These are phyloP conservation scores for Phodopus roborovskii DNA, from an alignment of 2,113 vertebrate genomes.

Conservation along the genomic window DNA sequence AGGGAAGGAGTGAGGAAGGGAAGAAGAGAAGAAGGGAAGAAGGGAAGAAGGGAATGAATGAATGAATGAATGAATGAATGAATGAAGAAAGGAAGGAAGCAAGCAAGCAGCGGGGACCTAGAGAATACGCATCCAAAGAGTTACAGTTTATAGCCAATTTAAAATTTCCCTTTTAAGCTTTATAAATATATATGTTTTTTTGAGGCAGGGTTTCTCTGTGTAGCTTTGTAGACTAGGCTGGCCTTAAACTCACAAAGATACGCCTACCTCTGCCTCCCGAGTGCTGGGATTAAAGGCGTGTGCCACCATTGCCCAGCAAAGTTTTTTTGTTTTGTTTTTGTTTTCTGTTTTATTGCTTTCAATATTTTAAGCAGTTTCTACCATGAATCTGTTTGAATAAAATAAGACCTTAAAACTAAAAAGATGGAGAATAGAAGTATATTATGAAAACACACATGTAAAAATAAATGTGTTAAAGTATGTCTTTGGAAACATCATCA, in stretches of 20 bases:
- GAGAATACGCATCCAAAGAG: constrained; percentile 5
- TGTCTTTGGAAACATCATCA: neutral
- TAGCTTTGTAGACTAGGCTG: too few relatives aligned
- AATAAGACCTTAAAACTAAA: constrained; percentile 24
- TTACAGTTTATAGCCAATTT: neutral
- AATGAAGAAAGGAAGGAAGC: too few relatives aligned
- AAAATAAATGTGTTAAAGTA: constrained; percentile 26
- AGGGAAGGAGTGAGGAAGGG: accelerated
- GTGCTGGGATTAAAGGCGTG: too few relatives aligned
- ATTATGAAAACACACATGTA: neutral
- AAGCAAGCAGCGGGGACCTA: neutral
- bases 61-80: too few relatives aligned
- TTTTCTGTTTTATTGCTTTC: neutral
- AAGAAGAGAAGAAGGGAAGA: neutral
- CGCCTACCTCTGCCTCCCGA: too few relatives aligned
- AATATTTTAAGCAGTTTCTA: constrained; percentile 28
- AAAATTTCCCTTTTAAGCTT: constrained; percentile 15
- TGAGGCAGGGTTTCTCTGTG: too few relatives aligned
- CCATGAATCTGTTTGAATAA: neutral
- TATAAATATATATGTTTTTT: too few relatives aligned
- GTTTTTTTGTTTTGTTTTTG: too few relatives aligned
- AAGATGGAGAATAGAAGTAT: neutral
- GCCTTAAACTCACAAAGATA: too few relatives aligned
- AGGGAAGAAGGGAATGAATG: accelerated
- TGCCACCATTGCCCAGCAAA: too few relatives aligned